Percentiles rank a stretch among this genome's conserved stretches.
These are phyloP conservation scores for Sturnira hondurensis DNA, from an alignment of 2,113 vertebrate genomes.

Conservation along the genomic window DNA sequence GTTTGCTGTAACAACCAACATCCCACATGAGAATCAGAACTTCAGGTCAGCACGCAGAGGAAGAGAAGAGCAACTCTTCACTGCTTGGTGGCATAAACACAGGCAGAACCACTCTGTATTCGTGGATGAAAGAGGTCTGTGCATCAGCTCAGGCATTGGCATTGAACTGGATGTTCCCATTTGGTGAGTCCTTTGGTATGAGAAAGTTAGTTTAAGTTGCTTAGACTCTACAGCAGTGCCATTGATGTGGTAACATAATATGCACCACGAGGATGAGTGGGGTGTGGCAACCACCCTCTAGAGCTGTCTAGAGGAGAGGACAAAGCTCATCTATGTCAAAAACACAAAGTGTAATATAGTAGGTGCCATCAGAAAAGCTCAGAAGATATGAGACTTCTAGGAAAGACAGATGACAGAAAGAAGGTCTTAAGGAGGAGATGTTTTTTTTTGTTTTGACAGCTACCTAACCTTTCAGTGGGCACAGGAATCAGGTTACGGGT, in stretches of 20 bases:
- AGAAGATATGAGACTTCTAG: neutral
- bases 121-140: neutral
- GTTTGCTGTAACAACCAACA: neutral
- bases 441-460: neutral
- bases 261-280: neutral
- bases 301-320: neutral
- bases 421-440: neutral
- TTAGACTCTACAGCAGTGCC: neutral
- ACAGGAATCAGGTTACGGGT: neutral
- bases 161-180: neutral
- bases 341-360: neutral
- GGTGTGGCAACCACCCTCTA: neutral
- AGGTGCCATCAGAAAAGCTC: neutral
- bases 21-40: neutral
- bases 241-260: neutral
- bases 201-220: slow-evolving; percentile 36
- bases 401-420: neutral
- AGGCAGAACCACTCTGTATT: accelerated
- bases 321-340: neutral
- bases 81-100: accelerated
- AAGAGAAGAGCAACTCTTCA: neutral
- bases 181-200: neutral
- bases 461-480: neutral
- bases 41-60: neutral
- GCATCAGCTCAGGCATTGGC: too few relatives aligned